phyloP scores from a whole-genome alignment of 1,140 invertebrate species.

The Tenebrio molitor region DNA sequence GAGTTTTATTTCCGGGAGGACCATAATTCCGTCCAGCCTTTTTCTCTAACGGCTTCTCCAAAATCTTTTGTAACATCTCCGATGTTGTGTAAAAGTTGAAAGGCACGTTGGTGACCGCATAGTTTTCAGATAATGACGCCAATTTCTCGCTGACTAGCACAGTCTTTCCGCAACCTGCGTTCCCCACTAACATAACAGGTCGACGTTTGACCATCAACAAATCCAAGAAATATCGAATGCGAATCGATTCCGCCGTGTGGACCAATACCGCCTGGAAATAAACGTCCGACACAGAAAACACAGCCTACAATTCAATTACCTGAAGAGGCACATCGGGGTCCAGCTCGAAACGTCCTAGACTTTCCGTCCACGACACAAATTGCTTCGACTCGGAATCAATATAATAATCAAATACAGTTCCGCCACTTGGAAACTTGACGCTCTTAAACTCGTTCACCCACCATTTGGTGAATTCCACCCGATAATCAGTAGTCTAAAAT shows the following conservation, averaged over 20 bases:
- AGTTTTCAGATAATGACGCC: constrained; percentile 85
- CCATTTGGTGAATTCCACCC: constrained; percentile 96
- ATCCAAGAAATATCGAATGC: constrained; percentile 92
- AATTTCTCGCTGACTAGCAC: constrained; percentile 91
- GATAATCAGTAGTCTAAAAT: constrained; percentile 74
- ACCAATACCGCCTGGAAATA: constrained; percentile 84
- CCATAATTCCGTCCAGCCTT: constrained; percentile 97
- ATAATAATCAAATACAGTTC: constrained; percentile 97
- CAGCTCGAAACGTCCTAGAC: constrained; percentile 90
- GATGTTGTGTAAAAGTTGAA: constrained; percentile 98
- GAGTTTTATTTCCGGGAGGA: constrained; percentile 92
- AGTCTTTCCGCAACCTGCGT: constrained; percentile 92
- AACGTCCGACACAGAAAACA: constrained; percentile 6
- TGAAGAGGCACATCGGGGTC: constrained; percentile 93
- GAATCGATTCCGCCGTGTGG: constrained; percentile 93
- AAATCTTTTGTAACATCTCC: constrained; percentile 94
- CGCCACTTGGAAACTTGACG: constrained; percentile 90
- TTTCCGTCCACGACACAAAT: constrained; percentile 91
- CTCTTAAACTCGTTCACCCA: constrained; percentile 97
- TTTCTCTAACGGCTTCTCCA: constrained; percentile 97
- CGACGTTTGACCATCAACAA: constrained; percentile 88
- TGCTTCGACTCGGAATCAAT: constrained; percentile 92
- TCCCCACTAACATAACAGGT: constrained; percentile 95
- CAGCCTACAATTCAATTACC: constrained; percentile 66
- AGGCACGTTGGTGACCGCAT: constrained; percentile 90